These are phyloP conservation scores for Vidua macroura DNA, from an alignment of 2,113 vertebrate genomes.

Conservation along the genomic window DNA sequence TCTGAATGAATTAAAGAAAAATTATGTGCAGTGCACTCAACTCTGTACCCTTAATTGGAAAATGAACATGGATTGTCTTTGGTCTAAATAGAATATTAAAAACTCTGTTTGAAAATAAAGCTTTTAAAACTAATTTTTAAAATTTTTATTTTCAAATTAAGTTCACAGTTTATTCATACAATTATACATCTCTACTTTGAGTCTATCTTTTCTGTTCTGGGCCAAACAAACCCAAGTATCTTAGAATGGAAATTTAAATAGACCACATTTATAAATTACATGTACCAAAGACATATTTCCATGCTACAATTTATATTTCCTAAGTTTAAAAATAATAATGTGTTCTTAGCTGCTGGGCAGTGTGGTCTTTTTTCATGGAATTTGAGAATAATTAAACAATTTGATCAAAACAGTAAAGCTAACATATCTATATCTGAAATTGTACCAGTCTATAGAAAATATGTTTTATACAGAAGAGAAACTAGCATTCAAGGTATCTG, in stretches of 20 bases:
- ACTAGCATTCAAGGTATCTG: neutral
- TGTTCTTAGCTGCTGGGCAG: neutral
- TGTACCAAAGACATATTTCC: neutral
- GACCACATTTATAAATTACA: neutral
- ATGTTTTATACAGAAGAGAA: neutral
- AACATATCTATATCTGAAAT: neutral
- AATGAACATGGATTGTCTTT: neutral
- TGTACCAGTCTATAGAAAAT: neutral
- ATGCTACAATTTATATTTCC: neutral
- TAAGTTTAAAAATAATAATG: neutral
- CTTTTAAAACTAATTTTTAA: neutral
- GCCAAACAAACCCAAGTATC: neutral
- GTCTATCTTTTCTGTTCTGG: neutral
- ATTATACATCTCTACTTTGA: neutral
- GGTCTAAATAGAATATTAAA: neutral
- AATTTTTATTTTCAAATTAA: neutral
- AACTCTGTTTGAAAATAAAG: neutral
- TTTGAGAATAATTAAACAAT: neutral
- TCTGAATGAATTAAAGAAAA: neutral
- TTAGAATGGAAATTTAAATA: neutral
- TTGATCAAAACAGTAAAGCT: neutral
- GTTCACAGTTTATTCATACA: neutral
- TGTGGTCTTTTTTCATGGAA: neutral
- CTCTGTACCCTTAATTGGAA: neutral
- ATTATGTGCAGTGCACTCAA: neutral